These are phyloP conservation scores for Formica exsecta DNA, from an alignment of 1,140 invertebrate genomes.

Conservation along the genomic window DNA sequence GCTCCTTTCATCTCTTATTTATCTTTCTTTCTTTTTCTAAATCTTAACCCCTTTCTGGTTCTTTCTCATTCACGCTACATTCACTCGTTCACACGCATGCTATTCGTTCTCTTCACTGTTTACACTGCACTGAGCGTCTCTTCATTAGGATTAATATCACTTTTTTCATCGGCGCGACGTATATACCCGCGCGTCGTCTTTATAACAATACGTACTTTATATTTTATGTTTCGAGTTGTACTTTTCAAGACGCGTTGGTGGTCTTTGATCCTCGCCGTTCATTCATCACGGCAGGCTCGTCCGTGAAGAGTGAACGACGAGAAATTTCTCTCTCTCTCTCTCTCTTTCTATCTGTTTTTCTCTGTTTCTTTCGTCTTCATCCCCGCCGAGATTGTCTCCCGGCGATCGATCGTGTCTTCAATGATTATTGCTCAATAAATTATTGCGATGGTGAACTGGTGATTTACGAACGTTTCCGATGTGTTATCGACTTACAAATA, in stretches of 20 bases:
- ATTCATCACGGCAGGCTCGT: conserved; percentile 10
- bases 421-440: conserved; percentile 63
- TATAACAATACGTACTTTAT: conserved; percentile 85
- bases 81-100: conserved; percentile 46
- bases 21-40: conserved; percentile 31
- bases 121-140: conserved; percentile 81
- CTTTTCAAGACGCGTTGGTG: conserved; percentile 80
- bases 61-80: conserved; percentile 28
- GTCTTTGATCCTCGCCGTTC: conserved; percentile 43
- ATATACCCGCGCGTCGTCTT: conserved; percentile 78
- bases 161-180: conserved; percentile 81
- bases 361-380: background rate
- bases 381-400: background rate
- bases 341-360: conserved; percentile 8
- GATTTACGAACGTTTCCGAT: conserved; percentile 52
- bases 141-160: conserved; percentile 86
- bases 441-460: conserved; percentile 52
- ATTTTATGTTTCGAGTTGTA: conserved; percentile 85
- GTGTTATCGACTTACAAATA: background rate
- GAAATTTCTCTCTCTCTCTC: conserved; percentile 1
- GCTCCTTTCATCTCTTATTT: background rate
- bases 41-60: background rate
- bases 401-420: conserved; percentile 34
- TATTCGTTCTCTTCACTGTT: conserved; percentile 67
- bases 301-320: conserved; percentile 49